Base-by-base conservation (phyloP, 2,797 vertebrate species). In the Sparus aurata region DNA sequence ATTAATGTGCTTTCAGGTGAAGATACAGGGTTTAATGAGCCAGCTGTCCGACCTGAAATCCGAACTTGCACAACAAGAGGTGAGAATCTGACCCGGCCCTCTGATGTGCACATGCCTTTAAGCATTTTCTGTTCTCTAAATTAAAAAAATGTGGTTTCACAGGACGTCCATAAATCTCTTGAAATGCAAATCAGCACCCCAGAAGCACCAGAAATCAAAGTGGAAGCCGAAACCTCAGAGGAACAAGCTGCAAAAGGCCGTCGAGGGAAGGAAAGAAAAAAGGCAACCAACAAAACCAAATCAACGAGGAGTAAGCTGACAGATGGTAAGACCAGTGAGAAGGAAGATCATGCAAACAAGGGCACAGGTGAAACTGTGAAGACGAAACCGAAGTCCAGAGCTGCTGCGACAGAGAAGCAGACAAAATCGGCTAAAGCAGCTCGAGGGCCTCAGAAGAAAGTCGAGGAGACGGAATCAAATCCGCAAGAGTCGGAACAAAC, bases 41-140 rank as follows among this genome's bases (percentile, higher is more conserved):
- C 63, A 92, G 49, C 52, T 94, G 2, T 65, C 79, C 0, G 58
- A 68, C 22, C 73, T 94, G 25, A 90, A 86, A 49, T 81, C 75
- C 45, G 69, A 86, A 57, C 73, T 89, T 22, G 27, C 45, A 0
- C 43, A 79, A 22, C 52, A 83, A 23, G 54, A 89, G 92, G 94
- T 92, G 57, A 73, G 64, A 23, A 34, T 34, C 43, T 34, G 25
- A 45, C 57, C 13, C 10, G 2, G 10, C 50, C 1, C 8, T 22
- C 1, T 12, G 1, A 49, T 20, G 13, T 5, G 18, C 2, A 6
- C 12, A 0, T 23, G 45, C 46, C 13, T 46, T 46, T 46, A 15
- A 43, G 22, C n/a, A 45, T 49, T 63, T 47, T 12, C 49, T 82
- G 16, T 50, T 3, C 52, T 30, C 2, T 20, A 20, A 73, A 55